Conservation (phyloP, 1,140 invertebrate species). For the Myzus persicae region DNA sequence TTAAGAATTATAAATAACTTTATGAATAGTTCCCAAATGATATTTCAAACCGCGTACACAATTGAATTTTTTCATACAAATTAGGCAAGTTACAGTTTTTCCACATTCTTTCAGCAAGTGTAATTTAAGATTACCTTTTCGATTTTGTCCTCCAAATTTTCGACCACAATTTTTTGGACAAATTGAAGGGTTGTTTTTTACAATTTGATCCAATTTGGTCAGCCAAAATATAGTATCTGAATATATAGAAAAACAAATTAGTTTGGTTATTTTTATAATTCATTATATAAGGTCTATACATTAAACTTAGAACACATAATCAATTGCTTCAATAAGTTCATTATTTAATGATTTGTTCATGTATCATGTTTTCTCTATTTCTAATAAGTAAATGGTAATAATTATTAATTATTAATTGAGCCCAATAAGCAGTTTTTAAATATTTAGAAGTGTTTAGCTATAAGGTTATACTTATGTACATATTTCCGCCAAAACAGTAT, state of each 20-base stretch:
- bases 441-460: background rate
- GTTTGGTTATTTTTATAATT: background rate
- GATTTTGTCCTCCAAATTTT: background rate
- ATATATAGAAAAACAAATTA: background rate
- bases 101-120: background rate
- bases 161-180: background rate
- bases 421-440: background rate
- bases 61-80: background rate
- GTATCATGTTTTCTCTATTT: background rate
- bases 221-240: background rate
- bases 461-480: background rate
- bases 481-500: background rate
- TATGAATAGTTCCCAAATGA: background rate
- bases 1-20: background rate
- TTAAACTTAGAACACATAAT: background rate
- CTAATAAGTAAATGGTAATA: background rate
- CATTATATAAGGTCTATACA: background rate
- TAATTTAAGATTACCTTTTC: conserved; percentile 16
- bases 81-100: background rate
- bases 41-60: background rate
- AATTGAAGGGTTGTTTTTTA: background rate
- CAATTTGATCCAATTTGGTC: background rate
- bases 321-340: background rate
- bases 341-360: background rate
- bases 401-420: background rate